Base-by-base conservation (phyloP, 1,140 invertebrate species). In the Copidosoma floridanum region DNA sequence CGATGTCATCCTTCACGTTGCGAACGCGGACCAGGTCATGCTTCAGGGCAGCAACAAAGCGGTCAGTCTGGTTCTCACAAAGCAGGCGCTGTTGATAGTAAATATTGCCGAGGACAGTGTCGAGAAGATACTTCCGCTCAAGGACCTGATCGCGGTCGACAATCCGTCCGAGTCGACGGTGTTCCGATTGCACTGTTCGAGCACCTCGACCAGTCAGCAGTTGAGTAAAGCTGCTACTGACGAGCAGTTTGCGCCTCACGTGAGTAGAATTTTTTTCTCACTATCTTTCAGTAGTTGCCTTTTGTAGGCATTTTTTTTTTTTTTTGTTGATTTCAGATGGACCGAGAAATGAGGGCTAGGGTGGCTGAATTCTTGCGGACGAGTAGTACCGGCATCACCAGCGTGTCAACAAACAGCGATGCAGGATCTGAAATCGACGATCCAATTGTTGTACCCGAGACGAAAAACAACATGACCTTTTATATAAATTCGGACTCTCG, bases 321-420 rank as follows among this genome's bases (percentile, higher is more conserved):
- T n/a, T n/a, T n/a, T n/a, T n/a, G n/a, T 37, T 35, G 27, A 43
- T 71, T 74, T 55, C 62, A 83, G 73, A 84, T 84, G 82, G 81
- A 84, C 67, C 79, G 79, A 47, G 81, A 77, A 59, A 81, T 79
- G 71, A 71, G 82, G 63, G 81, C 80, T 1, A 72, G 83, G 58
- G 81, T 85, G 7, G 82, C 80, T 0, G 82, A 84, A 69, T 85
- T 83, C 61, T 79, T 85, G 0, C 73, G 79, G 16, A 78, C 71
- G 5, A 84, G 76, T 55, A 83, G 81, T 14, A 78, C 78, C 0
- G 82, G 81, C 8, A 72, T 82, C 29, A 71, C 71, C 2, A 80
- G 74, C 55, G 67, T 75, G 11, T 74, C 71, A 14, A 75, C 72
- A 0, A 73, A 75, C 16, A 73, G 72, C 27, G 73, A 76, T 41